phyloP scores from a whole-genome alignment of 2,797 vertebrate species.

The Mus caroli region DNA sequence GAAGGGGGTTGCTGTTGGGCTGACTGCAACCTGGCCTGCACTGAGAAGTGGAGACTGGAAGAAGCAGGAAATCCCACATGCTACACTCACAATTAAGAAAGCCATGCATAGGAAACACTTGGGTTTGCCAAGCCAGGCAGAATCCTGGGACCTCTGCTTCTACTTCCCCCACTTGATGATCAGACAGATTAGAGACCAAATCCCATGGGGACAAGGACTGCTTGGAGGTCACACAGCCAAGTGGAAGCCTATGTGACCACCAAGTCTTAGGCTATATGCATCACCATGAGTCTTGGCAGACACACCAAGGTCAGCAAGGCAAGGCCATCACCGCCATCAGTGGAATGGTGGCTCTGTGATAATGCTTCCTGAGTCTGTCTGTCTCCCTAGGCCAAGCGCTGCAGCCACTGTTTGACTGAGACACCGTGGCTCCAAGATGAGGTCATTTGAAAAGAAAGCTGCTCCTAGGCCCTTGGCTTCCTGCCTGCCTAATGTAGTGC shows the following conservation, averaged over 20 bases:
- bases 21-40: too few relatives aligned
- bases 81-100: not conserved
- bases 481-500: not conserved
- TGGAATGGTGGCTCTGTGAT: too few relatives aligned
- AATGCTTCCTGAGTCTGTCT: not conserved
- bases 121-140: not conserved
- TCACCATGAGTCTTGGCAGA: too few relatives aligned
- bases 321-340: not conserved
- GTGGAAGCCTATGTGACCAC: not conserved
- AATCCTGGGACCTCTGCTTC: not conserved
- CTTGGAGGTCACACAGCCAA: accelerated
- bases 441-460: not conserved
- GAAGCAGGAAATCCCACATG: not conserved
- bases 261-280: accelerated
- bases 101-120: not conserved
- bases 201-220: not conserved
- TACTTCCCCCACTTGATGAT: not conserved
- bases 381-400: not conserved
- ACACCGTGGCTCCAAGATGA: not conserved
- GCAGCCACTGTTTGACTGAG: not conserved
- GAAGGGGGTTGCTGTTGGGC: accelerated
- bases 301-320: not conserved
- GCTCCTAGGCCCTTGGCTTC: not conserved
- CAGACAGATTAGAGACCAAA: not conserved
- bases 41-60: not conserved